Evolutionary conservation across 2,113 vertebrate species (phyloP), one percentile per base, ranked within the genome.

Genomic region (Menidia beryllina): DNA sequence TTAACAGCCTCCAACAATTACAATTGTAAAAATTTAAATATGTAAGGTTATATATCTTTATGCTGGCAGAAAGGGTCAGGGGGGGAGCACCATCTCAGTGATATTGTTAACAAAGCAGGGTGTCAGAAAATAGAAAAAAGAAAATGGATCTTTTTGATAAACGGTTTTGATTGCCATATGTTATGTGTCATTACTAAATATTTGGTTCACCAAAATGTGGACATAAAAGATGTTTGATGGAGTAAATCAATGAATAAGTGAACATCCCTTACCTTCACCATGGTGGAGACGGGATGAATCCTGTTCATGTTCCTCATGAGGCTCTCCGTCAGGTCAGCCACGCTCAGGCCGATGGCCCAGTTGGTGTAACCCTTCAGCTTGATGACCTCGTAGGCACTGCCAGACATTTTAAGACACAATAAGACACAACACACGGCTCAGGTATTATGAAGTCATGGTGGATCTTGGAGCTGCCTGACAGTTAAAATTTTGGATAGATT

Each of bases 321-420:
- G 71, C 94, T 95, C 76, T 99, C 98, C 3, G 94, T 92, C 45
- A 99, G 92, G 60, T 99, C 95, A 14, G 96, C 98, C 51, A 98
- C 96, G 14, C 98, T 99, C 54, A 99, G 79, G 54, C 98, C 98
- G 70, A 98, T 99, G 72, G 98, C 97, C 98, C 98, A 99, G 94
- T 98, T 99, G 26, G 97, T 99, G 79, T 98, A 99, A 20, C 98
- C 98, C 86, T 99, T 99, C 20, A 98, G 95, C 81, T 72, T 97
- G 93, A 99, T 99, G 73, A 99, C 96, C 75, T 98, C 96, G 1
- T 99, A 99, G 53, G 98, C 98, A 93, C 98, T 98, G 75, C n/a
- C n/a, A n/a, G n/a, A n/a, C n/a, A n/a, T n/a, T n/a, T n/a, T n/a
- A n/a, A n/a, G n/a, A n/a, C n/a, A n/a, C n/a, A n/a, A n/a, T 62